A percentile compares a stretch with the other conserved stretches of the same genome.
Evolutionary conservation across 2,113 vertebrate species (phyloP).

Genomic region (Perognathus longimembris): DNA sequence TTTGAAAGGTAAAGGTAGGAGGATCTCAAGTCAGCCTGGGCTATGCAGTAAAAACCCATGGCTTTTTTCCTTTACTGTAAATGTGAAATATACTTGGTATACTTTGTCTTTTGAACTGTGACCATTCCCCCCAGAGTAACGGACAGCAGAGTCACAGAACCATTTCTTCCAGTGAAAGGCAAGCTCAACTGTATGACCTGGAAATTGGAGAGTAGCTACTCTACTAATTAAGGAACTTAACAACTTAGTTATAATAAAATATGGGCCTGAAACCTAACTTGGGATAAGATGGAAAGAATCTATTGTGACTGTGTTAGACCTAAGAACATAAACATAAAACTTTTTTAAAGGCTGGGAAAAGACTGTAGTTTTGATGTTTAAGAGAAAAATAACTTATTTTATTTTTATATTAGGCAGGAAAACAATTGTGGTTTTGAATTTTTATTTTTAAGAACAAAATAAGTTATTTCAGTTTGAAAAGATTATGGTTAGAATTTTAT

Average conservation of each 20-base stretch:
- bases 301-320: background rate
- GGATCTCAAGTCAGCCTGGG: background rate
- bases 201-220: conserved; percentile 18
- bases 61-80: background rate
- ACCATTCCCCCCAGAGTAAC: background rate
- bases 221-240: conserved; percentile 55
- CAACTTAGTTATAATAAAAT: conserved; percentile 30
- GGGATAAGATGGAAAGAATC: conserved; percentile 60
- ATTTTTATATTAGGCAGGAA: background rate
- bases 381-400: background rate
- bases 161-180: conserved; percentile 40
- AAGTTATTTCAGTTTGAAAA: background rate
- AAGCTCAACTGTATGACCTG: background rate
- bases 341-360: conserved; percentile 5
- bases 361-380: background rate
- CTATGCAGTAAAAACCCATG: background rate
- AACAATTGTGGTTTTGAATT: background rate
- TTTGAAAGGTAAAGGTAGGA: background rate
- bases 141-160: background rate
- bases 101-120: background rate
- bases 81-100: background rate
- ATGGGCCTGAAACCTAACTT: conserved; percentile 56
- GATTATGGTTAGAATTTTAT: background rate
- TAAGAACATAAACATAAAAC: conserved; percentile 16
- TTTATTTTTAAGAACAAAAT: conserved; percentile 15